A percentile compares a stretch with the other conserved stretches of the same genome.
phyloP scores from a whole-genome alignment of 2,113 vertebrate species.

The Crotalus tigris region DNA sequence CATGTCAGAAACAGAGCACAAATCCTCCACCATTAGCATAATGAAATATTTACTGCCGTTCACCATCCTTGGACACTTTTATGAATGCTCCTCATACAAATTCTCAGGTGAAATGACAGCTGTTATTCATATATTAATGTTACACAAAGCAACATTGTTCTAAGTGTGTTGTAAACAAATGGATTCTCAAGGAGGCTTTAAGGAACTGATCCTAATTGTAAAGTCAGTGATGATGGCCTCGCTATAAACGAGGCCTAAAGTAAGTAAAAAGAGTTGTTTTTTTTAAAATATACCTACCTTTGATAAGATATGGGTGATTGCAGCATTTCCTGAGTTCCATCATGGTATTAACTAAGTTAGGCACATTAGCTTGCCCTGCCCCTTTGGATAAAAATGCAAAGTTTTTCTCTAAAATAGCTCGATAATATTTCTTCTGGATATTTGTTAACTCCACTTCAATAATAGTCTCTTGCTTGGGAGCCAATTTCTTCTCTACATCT shows the following conservation, averaged over 20 bases:
- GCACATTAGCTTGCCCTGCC: conserved; percentile 92
- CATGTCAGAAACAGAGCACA: background rate
- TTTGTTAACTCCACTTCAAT: conserved; percentile 99
- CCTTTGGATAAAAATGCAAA: conserved; percentile 98
- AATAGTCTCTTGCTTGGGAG: conserved; percentile 97
- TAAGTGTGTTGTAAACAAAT: background rate
- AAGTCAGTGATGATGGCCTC: background rate
- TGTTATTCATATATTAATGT: background rate
- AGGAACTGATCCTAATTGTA: background rate
- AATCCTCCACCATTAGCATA: background rate
- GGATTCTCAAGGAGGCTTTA: background rate
- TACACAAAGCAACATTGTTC: background rate
- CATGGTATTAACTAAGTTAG: conserved; percentile 98
- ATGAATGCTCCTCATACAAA: background rate
- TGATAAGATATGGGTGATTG: conserved; percentile 99
- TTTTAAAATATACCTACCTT: conserved; percentile 75
- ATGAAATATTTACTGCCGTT: background rate
- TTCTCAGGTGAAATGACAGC: background rate
- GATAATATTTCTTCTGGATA: conserved; percentile 98
- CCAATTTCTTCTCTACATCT: conserved; percentile 97
- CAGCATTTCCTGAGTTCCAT: conserved; percentile 99
- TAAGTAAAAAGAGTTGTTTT: background rate
- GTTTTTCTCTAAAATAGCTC: conserved; percentile 96
- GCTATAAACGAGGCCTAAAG: background rate
- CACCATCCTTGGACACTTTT: background rate